phyloP scores from a whole-genome alignment of 30 jellyfish, hydroid and myxozoan genomes.

The Sanderia malayensis region DNA sequence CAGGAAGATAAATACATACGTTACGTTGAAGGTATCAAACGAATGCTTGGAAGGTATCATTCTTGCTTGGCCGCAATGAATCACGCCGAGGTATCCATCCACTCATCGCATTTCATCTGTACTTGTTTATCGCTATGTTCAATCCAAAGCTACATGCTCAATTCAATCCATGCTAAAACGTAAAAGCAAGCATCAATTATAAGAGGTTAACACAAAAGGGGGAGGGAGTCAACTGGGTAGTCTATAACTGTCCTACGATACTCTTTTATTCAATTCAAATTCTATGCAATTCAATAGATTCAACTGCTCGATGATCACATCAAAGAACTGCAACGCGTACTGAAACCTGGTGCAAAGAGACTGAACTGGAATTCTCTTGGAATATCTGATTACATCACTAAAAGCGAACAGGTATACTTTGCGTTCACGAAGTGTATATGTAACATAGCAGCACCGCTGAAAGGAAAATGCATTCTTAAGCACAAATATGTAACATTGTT shows the following conservation, averaged over 20 bases:
- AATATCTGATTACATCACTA: slow-evolving; percentile 71
- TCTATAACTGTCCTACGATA: slow-evolving; percentile 1
- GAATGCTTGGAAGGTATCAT: slow-evolving; percentile 75
- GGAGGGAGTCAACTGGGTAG: too few species aligned
- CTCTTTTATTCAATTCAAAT: too few species aligned
- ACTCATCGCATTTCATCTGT: too few species aligned
- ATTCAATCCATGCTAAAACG: too few species aligned
- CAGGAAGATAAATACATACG: slow-evolving; percentile 89
- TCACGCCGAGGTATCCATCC: slow-evolving; percentile 96
- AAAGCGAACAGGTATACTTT: slow-evolving; percentile 90
- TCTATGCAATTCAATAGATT: slow-evolving; percentile 56
- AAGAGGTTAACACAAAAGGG: too few species aligned
- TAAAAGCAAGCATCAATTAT: too few species aligned
- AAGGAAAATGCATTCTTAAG: too few species aligned
- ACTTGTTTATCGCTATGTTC: too few species aligned
- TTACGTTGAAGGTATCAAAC: slow-evolving; percentile 78
- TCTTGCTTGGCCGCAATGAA: slow-evolving; percentile 64
- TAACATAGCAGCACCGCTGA: too few species aligned
- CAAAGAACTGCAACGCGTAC: slow-evolving; percentile 84
- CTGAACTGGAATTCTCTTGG: slow-evolving; percentile 98
- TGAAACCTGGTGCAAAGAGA: slow-evolving; percentile 93
- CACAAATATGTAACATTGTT: too few species aligned
- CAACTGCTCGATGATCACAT: slow-evolving; percentile 83
- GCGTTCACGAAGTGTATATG: too few species aligned
- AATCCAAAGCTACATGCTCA: too few species aligned